Evolutionary conservation across 2,888 invertebrate genomes (phyloP), one percentile per base, ranked within the genome.

Genomic region (Hemicrepidius hirtus): DNA sequence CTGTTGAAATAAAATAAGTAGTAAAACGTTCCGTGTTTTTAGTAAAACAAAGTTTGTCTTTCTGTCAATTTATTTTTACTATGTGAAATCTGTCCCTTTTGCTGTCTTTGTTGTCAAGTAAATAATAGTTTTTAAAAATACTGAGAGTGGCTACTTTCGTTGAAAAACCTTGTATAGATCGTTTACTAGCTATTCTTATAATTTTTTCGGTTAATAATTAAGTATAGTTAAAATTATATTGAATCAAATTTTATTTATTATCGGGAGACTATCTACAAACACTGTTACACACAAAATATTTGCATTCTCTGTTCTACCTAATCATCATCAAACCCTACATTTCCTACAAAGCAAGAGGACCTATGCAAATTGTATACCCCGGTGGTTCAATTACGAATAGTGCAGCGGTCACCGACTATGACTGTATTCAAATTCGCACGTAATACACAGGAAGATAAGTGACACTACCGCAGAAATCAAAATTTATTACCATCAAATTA

Each of bases 401-500:
- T 57, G 57, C 57, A 57, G 20, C 57, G 57, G 57, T 57, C 57
- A 57, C 20, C 40, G 37, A n/a, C 57, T 57, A 37, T 37, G 57
- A 57, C 35, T 57, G 55, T 55, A 57, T 57, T 57, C 37, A 57
- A 57, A 57, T 55, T 53, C 57, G 9, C 28, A 37, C 37, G 16
- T 57, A 37, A 37, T 37, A 40, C 10, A 10, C 7, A 5, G 12
- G n/a, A 37, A 18, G 9, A 37, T 37, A 21, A 37, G 37, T 21
- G 37, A 32, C 20, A 13, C 28, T 1, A 32, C 20, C 53, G 12
- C 20, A 7, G 21, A n/a, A 53, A 53, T 53, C 53, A 53, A 28
- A 53, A 53, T 53, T 4, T 53, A 53, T 32, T 53, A 28, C n/a
- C 3, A 9, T 18, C 18, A 46, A 46, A 9, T 16, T 46, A 18